These are phyloP conservation scores for Sebastes steindachneri DNA, from an alignment of 2,797 vertebrate genomes.

Conservation along the genomic window DNA sequence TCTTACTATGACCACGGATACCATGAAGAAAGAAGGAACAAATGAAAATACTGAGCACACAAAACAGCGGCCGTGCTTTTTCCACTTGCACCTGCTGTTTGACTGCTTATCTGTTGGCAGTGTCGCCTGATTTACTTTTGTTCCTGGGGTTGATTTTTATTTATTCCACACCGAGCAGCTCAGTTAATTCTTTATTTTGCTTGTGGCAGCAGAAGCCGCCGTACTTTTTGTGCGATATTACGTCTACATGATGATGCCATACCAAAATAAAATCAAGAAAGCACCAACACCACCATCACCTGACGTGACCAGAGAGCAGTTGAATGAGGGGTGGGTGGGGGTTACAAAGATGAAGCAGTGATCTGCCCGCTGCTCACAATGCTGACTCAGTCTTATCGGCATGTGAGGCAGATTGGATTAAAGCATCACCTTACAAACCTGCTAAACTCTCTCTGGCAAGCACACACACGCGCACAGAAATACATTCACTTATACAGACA, in stretches of 20 bases:
- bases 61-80: neutral
- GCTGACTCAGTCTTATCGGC: conserved; percentile 67
- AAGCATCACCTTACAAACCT: conserved; percentile 64
- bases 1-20: neutral
- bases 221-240: neutral
- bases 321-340: neutral
- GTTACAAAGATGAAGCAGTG: conserved; percentile 26
- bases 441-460: conserved; percentile 55
- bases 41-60: neutral
- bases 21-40: neutral
- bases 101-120: conserved; percentile 5
- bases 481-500: conserved; percentile 12
- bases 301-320: neutral
- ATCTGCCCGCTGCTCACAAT: conserved; percentile 40
- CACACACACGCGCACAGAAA: neutral
- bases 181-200: neutral
- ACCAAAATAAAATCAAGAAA: conserved; percentile 4
- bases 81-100: conserved; percentile 7
- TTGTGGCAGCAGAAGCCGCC: conserved; percentile 4
- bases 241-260: neutral
- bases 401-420: conserved; percentile 61
- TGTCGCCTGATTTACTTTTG: conserved; percentile 11
- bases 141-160: neutral
- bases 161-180: neutral
- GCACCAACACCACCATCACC: neutral